phyloP scores from a whole-genome alignment of 2,797 vertebrate genomes.

The Crax fasciolata region DNA sequence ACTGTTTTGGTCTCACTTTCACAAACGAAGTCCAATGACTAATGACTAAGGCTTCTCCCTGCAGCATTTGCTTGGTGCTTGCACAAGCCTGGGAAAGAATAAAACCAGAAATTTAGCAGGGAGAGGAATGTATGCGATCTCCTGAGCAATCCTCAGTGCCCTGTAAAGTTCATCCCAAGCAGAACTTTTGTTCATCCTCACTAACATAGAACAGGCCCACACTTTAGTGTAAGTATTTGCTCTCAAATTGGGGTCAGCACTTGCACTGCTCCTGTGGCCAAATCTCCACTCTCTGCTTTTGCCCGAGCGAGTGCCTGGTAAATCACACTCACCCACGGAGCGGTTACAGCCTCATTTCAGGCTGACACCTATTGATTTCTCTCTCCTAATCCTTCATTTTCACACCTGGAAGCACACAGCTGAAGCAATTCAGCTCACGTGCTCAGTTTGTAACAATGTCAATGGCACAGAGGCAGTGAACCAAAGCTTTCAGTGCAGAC shows the following conservation, averaged over 20 bases:
- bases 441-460: accelerated
- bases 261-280: accelerated
- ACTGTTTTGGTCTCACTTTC: constrained; percentile 38
- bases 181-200: neutral
- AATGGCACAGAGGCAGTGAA: accelerated
- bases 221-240: neutral
- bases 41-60: constrained; percentile 15
- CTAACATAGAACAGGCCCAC: neutral
- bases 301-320: neutral
- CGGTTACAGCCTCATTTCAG: neutral
- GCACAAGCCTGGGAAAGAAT: neutral
- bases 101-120: neutral
- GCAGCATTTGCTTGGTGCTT: neutral
- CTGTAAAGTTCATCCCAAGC: neutral
- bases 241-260: neutral
- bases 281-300: neutral
- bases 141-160: neutral
- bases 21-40: neutral
- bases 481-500: neutral
- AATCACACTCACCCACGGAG: neutral
- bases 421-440: accelerated
- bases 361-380: neutral
- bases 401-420: neutral
- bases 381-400: neutral
- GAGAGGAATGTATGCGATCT: neutral